These are phyloP conservation scores for Elephantulus edwardii DNA, from an alignment of 2,113 vertebrate species.

Conservation along the genomic window DNA sequence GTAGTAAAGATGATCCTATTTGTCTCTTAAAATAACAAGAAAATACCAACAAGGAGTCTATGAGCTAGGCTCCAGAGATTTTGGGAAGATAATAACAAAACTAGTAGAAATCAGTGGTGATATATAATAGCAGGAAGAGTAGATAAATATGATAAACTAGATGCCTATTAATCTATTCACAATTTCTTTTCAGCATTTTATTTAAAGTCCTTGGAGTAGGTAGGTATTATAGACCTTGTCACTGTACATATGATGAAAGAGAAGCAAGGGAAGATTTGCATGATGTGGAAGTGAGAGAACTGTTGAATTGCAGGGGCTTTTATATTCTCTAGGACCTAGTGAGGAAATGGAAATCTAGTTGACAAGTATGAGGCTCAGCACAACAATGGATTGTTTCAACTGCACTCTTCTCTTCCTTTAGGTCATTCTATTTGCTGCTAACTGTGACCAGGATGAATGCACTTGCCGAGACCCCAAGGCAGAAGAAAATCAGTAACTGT, in stretches of 20 bases:
- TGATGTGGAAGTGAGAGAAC: not conserved
- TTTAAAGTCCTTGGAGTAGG: not conserved
- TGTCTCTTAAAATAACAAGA: not conserved
- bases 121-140: not conserved
- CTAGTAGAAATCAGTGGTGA: not conserved
- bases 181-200: not conserved
- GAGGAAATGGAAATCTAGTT: not conserved
- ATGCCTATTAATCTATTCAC: not conserved
- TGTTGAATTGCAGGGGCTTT: not conserved
- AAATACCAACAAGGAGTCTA: not conserved
- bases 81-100: not conserved
- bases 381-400: not conserved
- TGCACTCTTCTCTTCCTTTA: constrained; percentile 69
- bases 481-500: constrained; percentile 90
- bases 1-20: not conserved
- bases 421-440: constrained; percentile 96
- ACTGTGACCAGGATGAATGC: constrained; percentile 95
- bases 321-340: not conserved
- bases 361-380: not conserved
- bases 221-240: not conserved
- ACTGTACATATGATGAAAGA: not conserved
- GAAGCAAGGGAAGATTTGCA: not conserved
- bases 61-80: not conserved
- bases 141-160: not conserved
- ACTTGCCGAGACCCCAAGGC: constrained; percentile 95